These are phyloP conservation scores for Melanocharis versteri DNA, from an alignment of 2,113 vertebrate genomes.

Conservation along the genomic window DNA sequence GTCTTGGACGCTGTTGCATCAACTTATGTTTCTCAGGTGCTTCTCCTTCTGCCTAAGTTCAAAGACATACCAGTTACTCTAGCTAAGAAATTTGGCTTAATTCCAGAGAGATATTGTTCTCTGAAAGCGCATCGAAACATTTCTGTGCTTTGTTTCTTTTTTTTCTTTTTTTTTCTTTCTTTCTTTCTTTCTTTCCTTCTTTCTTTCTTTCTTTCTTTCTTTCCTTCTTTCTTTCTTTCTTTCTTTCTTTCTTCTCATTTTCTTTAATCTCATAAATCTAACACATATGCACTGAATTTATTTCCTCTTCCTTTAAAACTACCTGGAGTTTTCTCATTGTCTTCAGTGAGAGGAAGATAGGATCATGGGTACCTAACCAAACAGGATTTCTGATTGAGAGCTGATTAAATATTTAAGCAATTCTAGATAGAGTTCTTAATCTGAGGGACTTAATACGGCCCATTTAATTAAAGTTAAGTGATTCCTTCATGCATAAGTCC, in stretches of 20 bases:
- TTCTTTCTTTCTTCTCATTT: not conserved
- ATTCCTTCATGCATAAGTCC: conserved; percentile 57
- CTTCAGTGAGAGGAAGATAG: not conserved
- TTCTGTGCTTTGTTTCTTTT: no score
- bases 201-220: not conserved
- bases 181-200: not conserved
- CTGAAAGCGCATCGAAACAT: not conserved
- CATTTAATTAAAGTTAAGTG: conserved; percentile 68
- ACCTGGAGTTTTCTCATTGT: not conserved
- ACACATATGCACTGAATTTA: not conserved
- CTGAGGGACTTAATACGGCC: conserved; percentile 64
- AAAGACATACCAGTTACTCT: not conserved
- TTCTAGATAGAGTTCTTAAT: conserved; percentile 2
- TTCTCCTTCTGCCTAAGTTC: not conserved
- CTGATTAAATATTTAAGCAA: conserved; percentile 68
- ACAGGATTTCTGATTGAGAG: conserved; percentile 55
- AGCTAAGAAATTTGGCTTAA: not conserved
- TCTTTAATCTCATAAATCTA: not conserved
- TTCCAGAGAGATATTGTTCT: not conserved
- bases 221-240: not conserved
- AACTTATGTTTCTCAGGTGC: not conserved
- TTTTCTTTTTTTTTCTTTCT: no score
- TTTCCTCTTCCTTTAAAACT: conserved; percentile 6
- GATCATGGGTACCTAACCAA: conserved; percentile 2
- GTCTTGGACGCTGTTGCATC: not conserved